Percentiles rank a stretch among this genome's conserved stretches.
These are phyloP conservation scores for Drosophila siamana DNA, from an alignment of 2,888 invertebrate species.

Conservation along the genomic window DNA sequence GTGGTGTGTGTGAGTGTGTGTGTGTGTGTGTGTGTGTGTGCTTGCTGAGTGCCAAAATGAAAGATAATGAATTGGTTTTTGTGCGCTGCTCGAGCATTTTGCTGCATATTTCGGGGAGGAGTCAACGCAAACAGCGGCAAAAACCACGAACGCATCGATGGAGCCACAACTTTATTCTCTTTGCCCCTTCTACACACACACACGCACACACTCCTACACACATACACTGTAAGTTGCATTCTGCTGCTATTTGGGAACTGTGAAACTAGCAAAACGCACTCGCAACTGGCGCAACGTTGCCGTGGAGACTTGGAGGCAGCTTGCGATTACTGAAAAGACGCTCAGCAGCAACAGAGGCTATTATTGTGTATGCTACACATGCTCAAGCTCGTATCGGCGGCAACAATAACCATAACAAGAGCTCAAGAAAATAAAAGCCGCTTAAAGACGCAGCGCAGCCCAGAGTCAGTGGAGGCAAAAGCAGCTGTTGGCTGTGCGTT, in stretches of 20 bases:
- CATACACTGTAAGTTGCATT: constrained; percentile 28
- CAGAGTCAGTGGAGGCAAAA: neutral
- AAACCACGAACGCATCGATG: constrained; percentile 41
- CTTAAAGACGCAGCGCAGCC: constrained; percentile 13
- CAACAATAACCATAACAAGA: constrained; percentile 27
- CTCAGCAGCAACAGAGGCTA: constrained; percentile 39
- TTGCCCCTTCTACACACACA: constrained; percentile 14
- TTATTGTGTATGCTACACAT: constrained; percentile 38
- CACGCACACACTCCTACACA: neutral
- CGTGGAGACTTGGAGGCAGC: neutral
- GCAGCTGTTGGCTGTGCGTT: neutral
- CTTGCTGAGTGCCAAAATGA: constrained; percentile 58
- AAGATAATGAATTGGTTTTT: constrained; percentile 78
- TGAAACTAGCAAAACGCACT: constrained; percentile 38
- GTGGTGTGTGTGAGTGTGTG: constrained; percentile 29
- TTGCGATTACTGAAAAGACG: neutral
- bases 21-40: constrained; percentile 40
- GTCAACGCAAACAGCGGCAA: constrained; percentile 31
- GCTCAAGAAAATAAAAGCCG: constrained; percentile 43
- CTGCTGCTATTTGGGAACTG: constrained; percentile 22
- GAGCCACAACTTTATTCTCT: constrained; percentile 10
- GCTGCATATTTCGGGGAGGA: constrained; percentile 41
- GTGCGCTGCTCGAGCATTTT: constrained; percentile 37
- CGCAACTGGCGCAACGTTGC: constrained; percentile 11
- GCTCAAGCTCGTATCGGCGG: constrained; percentile 41